Evolutionary conservation across 2,797 vertebrate species (phyloP).

Genomic region (Acanthurus leucopareius): DNA sequence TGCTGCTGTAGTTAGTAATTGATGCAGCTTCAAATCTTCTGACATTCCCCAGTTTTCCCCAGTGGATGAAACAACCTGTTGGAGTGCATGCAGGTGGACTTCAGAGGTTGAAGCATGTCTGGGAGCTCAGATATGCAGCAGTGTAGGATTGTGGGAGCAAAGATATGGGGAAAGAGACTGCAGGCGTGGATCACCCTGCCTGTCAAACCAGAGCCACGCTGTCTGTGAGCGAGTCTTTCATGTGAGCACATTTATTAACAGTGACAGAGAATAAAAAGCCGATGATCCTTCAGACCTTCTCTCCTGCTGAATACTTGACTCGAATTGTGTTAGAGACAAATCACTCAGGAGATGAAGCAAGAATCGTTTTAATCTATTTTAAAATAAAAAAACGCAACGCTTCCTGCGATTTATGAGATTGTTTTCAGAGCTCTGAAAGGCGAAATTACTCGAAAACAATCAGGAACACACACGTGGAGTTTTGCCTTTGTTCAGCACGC

Average conservation of each 20-base stretch:
- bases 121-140: no score
- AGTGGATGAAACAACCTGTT: not conserved
- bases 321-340: not conserved
- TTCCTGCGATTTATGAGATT: not conserved
- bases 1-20: not conserved
- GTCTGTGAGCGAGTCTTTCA: not conserved
- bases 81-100: not conserved
- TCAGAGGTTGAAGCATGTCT: not conserved
- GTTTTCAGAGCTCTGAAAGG: not conserved
- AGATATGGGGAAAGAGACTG: not conserved
- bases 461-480: not conserved
- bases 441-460: not conserved
- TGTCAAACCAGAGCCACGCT: conserved; percentile 5
- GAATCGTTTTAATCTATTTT: not conserved
- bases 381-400: not conserved
- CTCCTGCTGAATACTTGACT: not conserved
- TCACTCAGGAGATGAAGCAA: not conserved
- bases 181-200: conserved; percentile 1
- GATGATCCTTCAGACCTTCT: not conserved
- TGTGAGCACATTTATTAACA: not conserved
- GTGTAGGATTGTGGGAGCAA: no score
- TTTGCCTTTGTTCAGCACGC: rapidly evolving
- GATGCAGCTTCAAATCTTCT: not conserved
- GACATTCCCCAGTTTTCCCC: not conserved
- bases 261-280: not conserved